Conservation (phyloP, 1,140 invertebrate genomes). For the Neelides sp. region DNA sequence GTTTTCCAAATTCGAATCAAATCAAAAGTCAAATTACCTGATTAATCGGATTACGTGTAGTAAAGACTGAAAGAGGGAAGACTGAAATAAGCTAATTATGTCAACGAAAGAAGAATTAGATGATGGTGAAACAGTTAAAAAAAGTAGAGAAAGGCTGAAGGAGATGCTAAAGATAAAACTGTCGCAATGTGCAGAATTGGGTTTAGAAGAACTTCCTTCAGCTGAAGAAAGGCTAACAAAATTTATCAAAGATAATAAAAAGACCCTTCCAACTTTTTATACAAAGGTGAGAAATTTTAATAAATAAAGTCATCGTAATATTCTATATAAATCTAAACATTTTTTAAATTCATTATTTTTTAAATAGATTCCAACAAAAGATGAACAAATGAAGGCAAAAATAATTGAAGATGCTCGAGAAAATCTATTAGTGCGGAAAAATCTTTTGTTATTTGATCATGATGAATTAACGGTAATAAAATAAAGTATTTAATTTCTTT, state of each 20-base stretch:
- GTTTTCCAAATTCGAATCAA: too few relatives aligned
- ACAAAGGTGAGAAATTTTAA: too few relatives aligned
- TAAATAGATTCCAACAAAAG: conserved; percentile 10
- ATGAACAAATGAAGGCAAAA: conserved; percentile 16
- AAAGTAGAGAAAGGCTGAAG: too few relatives aligned
- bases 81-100: too few relatives aligned
- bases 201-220: not conserved
- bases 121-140: too few relatives aligned
- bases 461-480: conserved; percentile 59
- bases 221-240: conserved; percentile 2
- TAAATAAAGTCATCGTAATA: too few relatives aligned
- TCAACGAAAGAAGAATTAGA: too few relatives aligned
- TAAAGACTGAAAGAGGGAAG: too few relatives aligned
- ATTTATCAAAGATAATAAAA: conserved; percentile 1
- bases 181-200: too few relatives aligned
- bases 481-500: not conserved
- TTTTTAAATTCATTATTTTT: not conserved
- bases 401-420: conserved; percentile 69
- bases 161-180: too few relatives aligned
- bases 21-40: too few relatives aligned
- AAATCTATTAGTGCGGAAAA: conserved; percentile 68
- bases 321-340: not conserved
- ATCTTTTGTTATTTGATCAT: conserved; percentile 67
- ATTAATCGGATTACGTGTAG: too few relatives aligned
- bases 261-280: conserved; percentile 9